Base-by-base conservation (phyloP, 2,888 invertebrate species). In the Euclidia mi region DNA sequence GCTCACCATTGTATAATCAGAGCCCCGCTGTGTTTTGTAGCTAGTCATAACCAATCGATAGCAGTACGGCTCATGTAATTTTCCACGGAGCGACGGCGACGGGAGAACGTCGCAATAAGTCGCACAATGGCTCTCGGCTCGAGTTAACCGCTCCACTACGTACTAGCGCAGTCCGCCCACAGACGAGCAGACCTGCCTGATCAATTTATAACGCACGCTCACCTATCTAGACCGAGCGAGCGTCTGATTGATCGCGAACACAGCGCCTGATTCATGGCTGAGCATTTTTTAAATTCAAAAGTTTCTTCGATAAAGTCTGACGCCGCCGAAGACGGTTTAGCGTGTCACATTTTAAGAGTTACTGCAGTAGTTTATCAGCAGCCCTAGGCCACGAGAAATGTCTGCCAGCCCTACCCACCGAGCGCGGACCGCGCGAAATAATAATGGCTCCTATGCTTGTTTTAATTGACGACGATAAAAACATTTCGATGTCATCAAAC, bases 241-340 rank as follows among this genome's bases (percentile, higher is more conserved):
- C 49, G 46, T 49, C 56, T 72, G 71, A 71, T 71, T 57, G 69
- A 71, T 72, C 61, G 72, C 62, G 62, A 55, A 46, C 48, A 55
- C 55, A 53, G 65, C 56, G 62, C 62, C 57, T 65, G 55, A 71
- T 68, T 71, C 61, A 71, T 65, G 61, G 56, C 41, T 48, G 42
- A 35, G 48, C 44, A 61, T 65, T 67, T 71, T 61, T 56, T 38
- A 60, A 56, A 70, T 60, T 59, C 25, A 49, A 64, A 59, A 56
- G 49, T 45, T 56, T 48, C 52, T 51, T 35, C 32, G 45, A 0
- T 25, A 32, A 29, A 20, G 15, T 40, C 3, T 12, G 41, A 48
- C 31, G 20, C 34, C 48, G 44, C 28, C 38, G 34, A 43, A n/a
- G n/a, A n/a, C n/a, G n/a, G n/a, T n/a, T n/a, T n/a, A n/a, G n/a